phyloP scores from a whole-genome alignment of 2,797 vertebrate species.

The Menidia menidia region DNA sequence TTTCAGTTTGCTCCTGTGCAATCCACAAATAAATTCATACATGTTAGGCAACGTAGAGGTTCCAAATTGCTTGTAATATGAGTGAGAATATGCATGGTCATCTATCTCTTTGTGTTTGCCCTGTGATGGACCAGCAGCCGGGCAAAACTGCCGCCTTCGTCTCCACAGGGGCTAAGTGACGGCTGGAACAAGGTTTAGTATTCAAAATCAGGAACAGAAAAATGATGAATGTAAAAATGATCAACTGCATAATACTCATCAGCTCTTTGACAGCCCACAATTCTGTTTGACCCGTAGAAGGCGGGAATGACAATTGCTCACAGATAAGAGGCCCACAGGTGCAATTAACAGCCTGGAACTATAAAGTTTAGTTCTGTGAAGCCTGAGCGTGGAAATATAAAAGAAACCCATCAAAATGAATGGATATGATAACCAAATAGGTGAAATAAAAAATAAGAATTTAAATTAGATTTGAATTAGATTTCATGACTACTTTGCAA shows the following conservation, averaged over 20 bases:
- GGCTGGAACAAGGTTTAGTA: background rate
- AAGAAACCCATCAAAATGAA: background rate
- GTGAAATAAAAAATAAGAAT: background rate
- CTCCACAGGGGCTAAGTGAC: background rate
- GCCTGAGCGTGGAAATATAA: slow-evolving; percentile 18
- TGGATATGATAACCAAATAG: background rate
- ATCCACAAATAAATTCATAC: background rate
- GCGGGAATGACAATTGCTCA: slow-evolving; percentile 27
- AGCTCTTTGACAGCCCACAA: slow-evolving; percentile 28
- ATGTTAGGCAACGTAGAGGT: background rate
- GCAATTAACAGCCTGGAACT: slow-evolving; percentile 41
- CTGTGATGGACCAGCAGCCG: background rate
- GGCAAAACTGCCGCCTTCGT: background rate
- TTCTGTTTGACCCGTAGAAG: slow-evolving; percentile 30
- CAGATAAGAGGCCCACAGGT: slow-evolving; percentile 42
- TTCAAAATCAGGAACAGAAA: background rate
- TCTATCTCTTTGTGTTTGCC: background rate
- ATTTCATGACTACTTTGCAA: background rate
- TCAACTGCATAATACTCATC: slow-evolving; percentile 23
- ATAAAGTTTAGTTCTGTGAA: slow-evolving; percentile 40
- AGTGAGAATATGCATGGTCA: background rate
- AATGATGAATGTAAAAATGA: background rate
- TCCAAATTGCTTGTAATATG: background rate
- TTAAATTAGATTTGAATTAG: background rate
- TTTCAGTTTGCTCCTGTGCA: background rate